These are phyloP conservation scores for Stegodyphus mimosarum DNA, from an alignment of 1,140 invertebrate species.

Conservation along the genomic window DNA sequence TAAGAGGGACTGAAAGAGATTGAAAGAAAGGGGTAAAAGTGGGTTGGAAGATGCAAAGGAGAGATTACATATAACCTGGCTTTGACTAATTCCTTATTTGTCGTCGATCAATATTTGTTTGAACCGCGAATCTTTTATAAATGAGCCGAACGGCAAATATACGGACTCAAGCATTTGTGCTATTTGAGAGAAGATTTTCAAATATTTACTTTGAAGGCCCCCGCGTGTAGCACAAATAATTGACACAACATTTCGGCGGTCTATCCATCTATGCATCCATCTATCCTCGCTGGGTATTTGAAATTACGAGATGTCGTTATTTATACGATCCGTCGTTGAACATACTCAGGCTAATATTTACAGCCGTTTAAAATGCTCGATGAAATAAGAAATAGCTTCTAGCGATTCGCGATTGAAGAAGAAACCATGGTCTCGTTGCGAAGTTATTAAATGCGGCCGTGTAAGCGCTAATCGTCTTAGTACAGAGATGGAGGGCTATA, in stretches of 20 bases:
- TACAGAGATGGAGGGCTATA: not conserved
- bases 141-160: conserved; percentile 57
- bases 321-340: conserved; percentile 55
- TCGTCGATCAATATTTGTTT: conserved; percentile 59
- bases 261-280: conserved; percentile 41
- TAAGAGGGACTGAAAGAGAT: not conserved
- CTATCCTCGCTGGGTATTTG: conserved; percentile 40
- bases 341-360: conserved; percentile 57
- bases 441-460: conserved; percentile 46
- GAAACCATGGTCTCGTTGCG: not conserved
- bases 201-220: conserved; percentile 57
- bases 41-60: conserved; percentile 26
- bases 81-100: conserved; percentile 61
- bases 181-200: conserved; percentile 60
- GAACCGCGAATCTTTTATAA: conserved; percentile 60
- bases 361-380: conserved; percentile 48
- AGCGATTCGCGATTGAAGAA: conserved; percentile 29
- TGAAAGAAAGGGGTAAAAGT: conserved; percentile 43
- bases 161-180: conserved; percentile 58
- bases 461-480: conserved; percentile 7
- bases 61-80: conserved; percentile 30
- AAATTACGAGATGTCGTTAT: conserved; percentile 60
- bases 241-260: conserved; percentile 55
- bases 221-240: conserved; percentile 59
- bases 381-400: conserved; percentile 23